Conservation (phyloP, 2,888 invertebrate species). For the Lepidocyrtoides sp. region DNA sequence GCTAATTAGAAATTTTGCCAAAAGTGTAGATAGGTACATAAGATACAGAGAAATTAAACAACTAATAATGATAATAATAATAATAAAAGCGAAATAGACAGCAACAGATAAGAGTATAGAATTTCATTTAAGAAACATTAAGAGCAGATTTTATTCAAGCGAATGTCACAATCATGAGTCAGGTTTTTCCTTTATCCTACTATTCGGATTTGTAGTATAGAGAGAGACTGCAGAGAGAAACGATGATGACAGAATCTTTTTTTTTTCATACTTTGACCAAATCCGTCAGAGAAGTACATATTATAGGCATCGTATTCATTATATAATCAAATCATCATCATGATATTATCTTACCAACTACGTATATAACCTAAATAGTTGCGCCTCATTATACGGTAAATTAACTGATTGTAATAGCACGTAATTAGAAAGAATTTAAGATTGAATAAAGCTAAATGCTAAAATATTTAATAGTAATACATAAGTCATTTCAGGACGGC, state of each 20-base stretch:
- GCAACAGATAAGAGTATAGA: conserved; percentile 68
- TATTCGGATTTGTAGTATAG: not conserved
- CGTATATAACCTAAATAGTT: not conserved
- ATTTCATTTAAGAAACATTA: conserved; percentile 53
- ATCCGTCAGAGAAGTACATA: not conserved
- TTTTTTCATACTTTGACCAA: not conserved
- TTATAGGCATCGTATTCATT: not conserved
- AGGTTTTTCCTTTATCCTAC: conserved; percentile 19
- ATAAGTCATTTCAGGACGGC: not conserved
- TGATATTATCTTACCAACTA: conserved; percentile 39
- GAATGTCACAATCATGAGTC: conserved; percentile 73
- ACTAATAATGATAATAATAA: conserved; percentile 7
- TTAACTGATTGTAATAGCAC: not conserved
- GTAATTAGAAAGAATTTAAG: conserved; percentile 1
- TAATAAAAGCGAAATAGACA: conserved; percentile 66
- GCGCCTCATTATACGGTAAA: conserved; percentile 1
- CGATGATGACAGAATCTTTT: conserved; percentile 56
- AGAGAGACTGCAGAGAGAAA: conserved; percentile 78
- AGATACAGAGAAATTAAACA: not conserved
- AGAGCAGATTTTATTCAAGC: conserved; percentile 70
- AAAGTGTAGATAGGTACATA: not conserved
- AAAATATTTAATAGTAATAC: not conserved
- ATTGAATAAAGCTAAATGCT: not conserved
- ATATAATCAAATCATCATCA: conserved; percentile 62
- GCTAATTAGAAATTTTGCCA: conserved; percentile 6